Evolutionary conservation across 2,113 vertebrate species (phyloP).

Genomic region (Callopanchax toddi): DNA sequence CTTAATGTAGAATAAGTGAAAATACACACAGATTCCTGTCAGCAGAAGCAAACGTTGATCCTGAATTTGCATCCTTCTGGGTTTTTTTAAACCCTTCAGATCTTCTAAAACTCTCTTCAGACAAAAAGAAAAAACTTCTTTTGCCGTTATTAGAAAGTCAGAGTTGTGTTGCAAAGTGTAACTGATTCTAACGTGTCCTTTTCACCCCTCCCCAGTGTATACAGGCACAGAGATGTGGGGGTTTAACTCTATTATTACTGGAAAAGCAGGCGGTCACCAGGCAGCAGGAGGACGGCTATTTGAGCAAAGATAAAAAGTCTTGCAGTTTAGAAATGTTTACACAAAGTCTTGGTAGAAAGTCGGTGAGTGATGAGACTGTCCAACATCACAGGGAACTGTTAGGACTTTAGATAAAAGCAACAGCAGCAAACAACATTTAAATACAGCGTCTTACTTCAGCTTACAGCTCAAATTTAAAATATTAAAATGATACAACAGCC

Average conservation of each 20-base stretch:
- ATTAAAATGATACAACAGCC: neutral
- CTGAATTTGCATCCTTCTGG: neutral
- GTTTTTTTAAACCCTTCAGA: neutral
- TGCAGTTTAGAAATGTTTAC: conserved; percentile 5
- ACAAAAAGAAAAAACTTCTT: conserved; percentile 5
- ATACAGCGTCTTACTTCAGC: neutral
- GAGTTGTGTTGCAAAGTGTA: conserved; percentile 65
- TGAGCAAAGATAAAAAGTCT: neutral
- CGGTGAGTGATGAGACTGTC: neutral
- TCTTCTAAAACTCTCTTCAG: neutral
- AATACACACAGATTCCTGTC: neutral
- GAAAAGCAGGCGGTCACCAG: conserved; percentile 7
- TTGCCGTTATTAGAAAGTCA: conserved; percentile 81
- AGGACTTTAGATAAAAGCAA: neutral
- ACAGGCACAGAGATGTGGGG: conserved; percentile 8
- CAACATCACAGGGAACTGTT: neutral
- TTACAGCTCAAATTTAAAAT: neutral
- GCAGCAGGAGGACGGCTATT: neutral
- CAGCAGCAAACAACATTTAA: conserved; percentile 2
- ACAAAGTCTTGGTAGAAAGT: neutral
- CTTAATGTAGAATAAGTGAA: conserved; percentile 14
- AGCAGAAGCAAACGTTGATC: neutral
- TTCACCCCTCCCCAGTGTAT: conserved; percentile 16
- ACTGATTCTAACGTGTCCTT: conserved; percentile 22
- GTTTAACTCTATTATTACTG: conserved; percentile 10